phyloP scores from a whole-genome alignment of 2,797 vertebrate genomes.

The Buphagus erythrorhynchus region DNA sequence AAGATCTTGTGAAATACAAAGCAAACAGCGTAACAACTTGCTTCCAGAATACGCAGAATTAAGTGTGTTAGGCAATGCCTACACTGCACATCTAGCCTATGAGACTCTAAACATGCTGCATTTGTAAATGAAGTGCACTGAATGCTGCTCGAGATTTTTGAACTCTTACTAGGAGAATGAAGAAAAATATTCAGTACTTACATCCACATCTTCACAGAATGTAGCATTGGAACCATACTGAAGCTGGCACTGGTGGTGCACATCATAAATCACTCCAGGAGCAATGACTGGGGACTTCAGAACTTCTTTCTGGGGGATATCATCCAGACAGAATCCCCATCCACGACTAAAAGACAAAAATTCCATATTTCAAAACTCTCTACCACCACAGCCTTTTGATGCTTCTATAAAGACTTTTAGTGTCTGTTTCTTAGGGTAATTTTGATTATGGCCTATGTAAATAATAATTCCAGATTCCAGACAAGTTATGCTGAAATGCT shows the following conservation, averaged over 20 bases:
- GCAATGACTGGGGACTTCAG: conserved; percentile 88
- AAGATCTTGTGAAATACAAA: background rate
- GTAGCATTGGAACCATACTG: conserved; percentile 95
- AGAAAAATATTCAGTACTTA: conserved; percentile 75
- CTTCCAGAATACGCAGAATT: too few relatives aligned
- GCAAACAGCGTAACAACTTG: background rate
- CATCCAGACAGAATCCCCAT: conserved; percentile 96
- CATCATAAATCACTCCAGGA: conserved; percentile 92
- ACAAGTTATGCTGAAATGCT: background rate
- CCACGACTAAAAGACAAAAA: conserved; percentile 84
- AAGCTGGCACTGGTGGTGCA: conserved; percentile 95
- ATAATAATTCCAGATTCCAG: background rate
- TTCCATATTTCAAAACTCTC: background rate
- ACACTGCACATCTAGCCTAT: too few relatives aligned
- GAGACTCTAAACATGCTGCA: too few relatives aligned
- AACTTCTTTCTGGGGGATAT: conserved; percentile 90
- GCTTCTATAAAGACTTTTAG: background rate
- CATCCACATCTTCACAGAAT: conserved; percentile 92
- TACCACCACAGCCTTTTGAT: background rate
- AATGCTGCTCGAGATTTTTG: too few relatives aligned
- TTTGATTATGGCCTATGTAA: background rate
- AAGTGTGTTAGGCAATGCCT: too few relatives aligned
- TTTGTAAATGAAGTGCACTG: too few relatives aligned
- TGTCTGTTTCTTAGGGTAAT: background rate
- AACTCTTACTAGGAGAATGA: background rate